Conservation (phyloP, 2,888 invertebrate genomes). For the Apomyelois bistriatella region DNA sequence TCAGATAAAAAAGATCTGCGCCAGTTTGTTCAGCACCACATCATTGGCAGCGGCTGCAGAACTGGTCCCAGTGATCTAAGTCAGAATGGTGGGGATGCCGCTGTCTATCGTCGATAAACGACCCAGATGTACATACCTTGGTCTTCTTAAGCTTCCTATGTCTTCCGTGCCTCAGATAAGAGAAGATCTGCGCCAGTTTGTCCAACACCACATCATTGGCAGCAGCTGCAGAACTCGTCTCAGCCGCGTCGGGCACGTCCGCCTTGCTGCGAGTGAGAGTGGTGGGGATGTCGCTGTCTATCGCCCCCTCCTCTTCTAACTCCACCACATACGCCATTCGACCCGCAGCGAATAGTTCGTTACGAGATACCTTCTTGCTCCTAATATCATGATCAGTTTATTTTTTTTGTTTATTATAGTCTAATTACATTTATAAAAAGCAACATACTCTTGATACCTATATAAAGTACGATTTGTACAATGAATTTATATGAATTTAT, state of each 20-base stretch:
- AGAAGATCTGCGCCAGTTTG: conserved; percentile 97
- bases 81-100: too few relatives aligned
- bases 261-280: conserved; percentile 95
- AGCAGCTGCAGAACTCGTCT: conserved; percentile 59
- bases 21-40: conserved; percentile 32
- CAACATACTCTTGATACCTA: too few relatives aligned
- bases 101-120: background rate
- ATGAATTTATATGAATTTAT: too few relatives aligned
- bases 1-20: too few relatives aligned
- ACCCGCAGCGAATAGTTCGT: conserved; percentile 95
- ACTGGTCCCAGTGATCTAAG: background rate
- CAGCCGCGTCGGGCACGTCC: conserved; percentile 89
- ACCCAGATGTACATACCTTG: conserved; percentile 54
- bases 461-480: too few relatives aligned
- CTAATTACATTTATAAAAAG: too few relatives aligned
- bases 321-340: conserved; percentile 99
- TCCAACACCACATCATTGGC: conserved; percentile 95
- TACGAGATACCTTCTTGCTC: conserved; percentile 87
- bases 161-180: conserved; percentile 92
- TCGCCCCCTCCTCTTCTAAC: conserved; percentile 87
- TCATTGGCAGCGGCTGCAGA: conserved; percentile 82
- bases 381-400: conserved; percentile 45
- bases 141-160: conserved; percentile 88
- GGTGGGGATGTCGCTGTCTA: conserved; percentile 93
- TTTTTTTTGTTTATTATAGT: too few relatives aligned